phyloP scores from a whole-genome alignment of 2,113 vertebrate genomes.

The Rhynchomys soricoides region DNA sequence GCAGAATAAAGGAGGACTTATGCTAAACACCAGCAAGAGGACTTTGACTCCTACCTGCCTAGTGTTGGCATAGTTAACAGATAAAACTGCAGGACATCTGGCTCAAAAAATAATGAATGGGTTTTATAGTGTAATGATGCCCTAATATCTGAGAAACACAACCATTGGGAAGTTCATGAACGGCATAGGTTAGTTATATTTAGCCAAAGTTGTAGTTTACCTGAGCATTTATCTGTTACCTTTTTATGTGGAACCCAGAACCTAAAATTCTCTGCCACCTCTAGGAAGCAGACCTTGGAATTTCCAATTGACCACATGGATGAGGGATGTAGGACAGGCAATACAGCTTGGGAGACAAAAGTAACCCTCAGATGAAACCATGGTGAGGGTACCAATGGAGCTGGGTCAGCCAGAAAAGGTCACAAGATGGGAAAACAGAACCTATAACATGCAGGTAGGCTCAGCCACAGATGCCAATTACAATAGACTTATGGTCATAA shows the following conservation, averaged over 20 bases:
- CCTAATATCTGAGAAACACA: background rate
- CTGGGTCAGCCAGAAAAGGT: background rate
- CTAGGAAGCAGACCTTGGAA: background rate
- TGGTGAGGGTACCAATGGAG: background rate
- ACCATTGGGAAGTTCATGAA: background rate
- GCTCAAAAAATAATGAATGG: background rate
- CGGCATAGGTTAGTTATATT: background rate
- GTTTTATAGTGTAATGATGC: background rate
- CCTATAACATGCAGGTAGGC: background rate
- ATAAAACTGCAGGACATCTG: background rate
- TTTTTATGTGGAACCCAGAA: background rate
- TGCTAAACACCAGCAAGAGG: background rate
- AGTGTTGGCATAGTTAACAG: background rate
- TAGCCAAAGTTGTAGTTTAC: conserved; percentile 14
- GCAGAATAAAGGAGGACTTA: background rate
- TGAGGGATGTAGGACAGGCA: background rate
- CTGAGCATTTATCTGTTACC: background rate
- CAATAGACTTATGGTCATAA: background rate
- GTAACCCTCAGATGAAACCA: background rate
- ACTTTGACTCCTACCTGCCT: background rate
- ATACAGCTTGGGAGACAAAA: background rate
- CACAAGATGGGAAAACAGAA: background rate
- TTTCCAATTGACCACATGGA: background rate
- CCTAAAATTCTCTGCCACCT: background rate
- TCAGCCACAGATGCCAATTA: background rate